Conservation (phyloP, 2,888 invertebrate genomes). For the Lithophane leautieri region DNA sequence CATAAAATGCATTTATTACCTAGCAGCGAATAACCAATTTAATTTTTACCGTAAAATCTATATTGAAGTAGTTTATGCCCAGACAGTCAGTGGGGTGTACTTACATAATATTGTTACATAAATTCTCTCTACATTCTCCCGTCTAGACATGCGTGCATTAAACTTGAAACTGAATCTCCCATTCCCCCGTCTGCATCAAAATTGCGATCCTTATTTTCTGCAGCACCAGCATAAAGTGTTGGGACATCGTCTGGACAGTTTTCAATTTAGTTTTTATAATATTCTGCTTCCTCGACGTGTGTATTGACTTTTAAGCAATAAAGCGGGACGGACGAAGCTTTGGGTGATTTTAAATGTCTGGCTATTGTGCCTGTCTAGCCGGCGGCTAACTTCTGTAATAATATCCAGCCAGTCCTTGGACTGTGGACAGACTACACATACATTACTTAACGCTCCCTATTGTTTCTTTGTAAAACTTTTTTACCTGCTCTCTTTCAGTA, state of each 20-base stretch:
- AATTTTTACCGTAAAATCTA: conserved; percentile 38
- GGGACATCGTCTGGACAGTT: conserved; percentile 68
- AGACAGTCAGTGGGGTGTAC: conserved; percentile 39
- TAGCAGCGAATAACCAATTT: conserved; percentile 42
- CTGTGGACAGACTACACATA: conserved; percentile 56
- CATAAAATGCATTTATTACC: conserved; percentile 23
- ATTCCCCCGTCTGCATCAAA: conserved; percentile 61
- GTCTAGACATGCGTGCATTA: conserved; percentile 80
- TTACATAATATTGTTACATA: conserved; percentile 64
- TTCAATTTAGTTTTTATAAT: conserved; percentile 64
- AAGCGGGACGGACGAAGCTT: conserved; percentile 58
- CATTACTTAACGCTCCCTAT: conserved; percentile 51
- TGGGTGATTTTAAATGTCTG: conserved; percentile 64
- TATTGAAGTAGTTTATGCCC: conserved; percentile 43
- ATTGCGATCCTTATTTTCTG: conserved; percentile 60
- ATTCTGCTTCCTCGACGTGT: conserved; percentile 53
- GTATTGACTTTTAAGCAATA: conserved; percentile 61
- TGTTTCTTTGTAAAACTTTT: conserved; percentile 61
- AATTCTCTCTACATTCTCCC: conserved; percentile 53
- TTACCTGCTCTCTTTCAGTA: conserved; percentile 44
- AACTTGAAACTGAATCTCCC: conserved; percentile 64
- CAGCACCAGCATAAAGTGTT: conserved; percentile 48
- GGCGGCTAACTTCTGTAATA: conserved; percentile 66
- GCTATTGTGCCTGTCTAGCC: conserved; percentile 66
- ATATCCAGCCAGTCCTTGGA: conserved; percentile 59